These are phyloP conservation scores for Ornithoptera priamus DNA, from an alignment of 2,888 invertebrate species.

Conservation along the genomic window DNA sequence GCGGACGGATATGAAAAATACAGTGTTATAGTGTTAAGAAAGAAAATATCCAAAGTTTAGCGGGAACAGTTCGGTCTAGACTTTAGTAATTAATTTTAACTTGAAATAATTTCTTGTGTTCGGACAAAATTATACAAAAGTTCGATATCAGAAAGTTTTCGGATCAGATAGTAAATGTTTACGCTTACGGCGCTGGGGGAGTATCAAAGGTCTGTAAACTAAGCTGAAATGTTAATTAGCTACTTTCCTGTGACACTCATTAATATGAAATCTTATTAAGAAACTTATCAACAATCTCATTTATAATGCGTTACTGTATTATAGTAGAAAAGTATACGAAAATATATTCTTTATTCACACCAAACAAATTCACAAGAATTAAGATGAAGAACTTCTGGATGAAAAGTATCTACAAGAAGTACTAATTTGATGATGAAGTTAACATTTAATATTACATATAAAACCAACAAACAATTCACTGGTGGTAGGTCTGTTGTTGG, in stretches of 20 bases:
- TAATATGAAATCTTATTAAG: not conserved
- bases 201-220: not conserved
- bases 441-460: too few relatives aligned
- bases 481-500: too few relatives aligned
- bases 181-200: not conserved
- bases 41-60: conserved; percentile 13
- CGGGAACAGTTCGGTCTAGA: not conserved
- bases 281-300: not conserved
- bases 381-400: too few relatives aligned
- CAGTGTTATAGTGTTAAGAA: too few relatives aligned
- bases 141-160: not conserved
- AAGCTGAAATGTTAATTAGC: not conserved
- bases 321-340: not conserved
- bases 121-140: not conserved
- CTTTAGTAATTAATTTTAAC: not conserved
- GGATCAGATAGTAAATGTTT: not conserved
- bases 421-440: too few relatives aligned
- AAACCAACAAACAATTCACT: too few relatives aligned
- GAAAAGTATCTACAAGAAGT: too few relatives aligned
- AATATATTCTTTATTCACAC: not conserved
- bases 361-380: too few relatives aligned
- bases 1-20: too few relatives aligned
- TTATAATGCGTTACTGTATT: not conserved
- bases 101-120: not conserved
- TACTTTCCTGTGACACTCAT: not conserved